Percentiles rank a stretch among this genome's conserved stretches.
Evolutionary conservation across 2,888 invertebrate genomes (phyloP).

Genomic region (Melikaiella ostensackeni): DNA sequence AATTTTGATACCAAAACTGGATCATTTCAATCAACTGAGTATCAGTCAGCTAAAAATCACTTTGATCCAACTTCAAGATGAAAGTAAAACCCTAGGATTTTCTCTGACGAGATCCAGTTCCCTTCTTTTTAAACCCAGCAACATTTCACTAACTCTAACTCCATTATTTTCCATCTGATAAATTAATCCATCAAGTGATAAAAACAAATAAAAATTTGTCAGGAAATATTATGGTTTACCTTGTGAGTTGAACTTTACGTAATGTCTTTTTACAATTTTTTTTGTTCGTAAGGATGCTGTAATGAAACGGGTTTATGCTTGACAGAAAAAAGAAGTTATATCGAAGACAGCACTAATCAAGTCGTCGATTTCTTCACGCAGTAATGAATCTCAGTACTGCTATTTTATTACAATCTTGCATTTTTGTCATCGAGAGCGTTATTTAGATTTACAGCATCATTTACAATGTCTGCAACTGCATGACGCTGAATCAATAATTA

Average conservation of each 20-base stretch:
- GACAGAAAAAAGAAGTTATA: neutral
- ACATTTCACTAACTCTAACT: constrained; percentile 4
- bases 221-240: neutral
- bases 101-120: neutral
- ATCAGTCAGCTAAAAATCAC: too few relatives aligned
- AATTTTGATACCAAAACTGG: too few relatives aligned
- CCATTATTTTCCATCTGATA: constrained; percentile 17
- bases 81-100: too few relatives aligned
- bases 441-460: constrained; percentile 33
- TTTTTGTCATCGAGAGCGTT: constrained; percentile 23
- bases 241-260: neutral
- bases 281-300: neutral
- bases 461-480: constrained; percentile 18
- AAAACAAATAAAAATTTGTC: neutral
- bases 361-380: constrained; percentile 7
- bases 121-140: neutral
- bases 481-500: constrained; percentile 28
- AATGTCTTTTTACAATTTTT: neutral
- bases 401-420: neutral
- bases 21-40: too few relatives aligned
- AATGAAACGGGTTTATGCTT: neutral
- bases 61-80: too few relatives aligned
- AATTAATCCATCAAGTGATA: constrained; percentile 1
- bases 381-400: neutral
- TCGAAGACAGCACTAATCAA: constrained; percentile 9